These are phyloP conservation scores for Siphamia tubifer DNA, from an alignment of 2,113 vertebrate genomes.

Conservation along the genomic window DNA sequence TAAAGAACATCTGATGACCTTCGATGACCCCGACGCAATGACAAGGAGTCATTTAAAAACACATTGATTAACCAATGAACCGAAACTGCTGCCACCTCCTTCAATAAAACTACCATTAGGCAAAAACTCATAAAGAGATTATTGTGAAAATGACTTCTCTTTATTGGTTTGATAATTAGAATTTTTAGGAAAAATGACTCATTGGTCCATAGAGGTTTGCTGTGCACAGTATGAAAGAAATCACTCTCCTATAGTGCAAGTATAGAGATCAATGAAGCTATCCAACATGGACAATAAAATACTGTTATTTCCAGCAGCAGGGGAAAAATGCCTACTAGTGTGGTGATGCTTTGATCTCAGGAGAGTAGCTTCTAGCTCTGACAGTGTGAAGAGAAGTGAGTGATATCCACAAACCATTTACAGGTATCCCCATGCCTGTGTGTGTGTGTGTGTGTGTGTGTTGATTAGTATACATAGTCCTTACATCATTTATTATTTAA, in stretches of 20 bases:
- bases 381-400: conserved; percentile 15
- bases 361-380: conserved; percentile 33
- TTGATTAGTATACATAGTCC: too few relatives aligned
- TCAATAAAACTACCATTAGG: neutral
- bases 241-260: neutral
- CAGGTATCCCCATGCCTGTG: too few relatives aligned
- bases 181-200: conserved; percentile 1
- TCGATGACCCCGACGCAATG: neutral
- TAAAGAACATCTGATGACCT: neutral
- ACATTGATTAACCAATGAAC: neutral
- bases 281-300: conserved; percentile 36
- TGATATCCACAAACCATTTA: too few relatives aligned
- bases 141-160: neutral
- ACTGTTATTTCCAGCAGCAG: conserved; percentile 7
- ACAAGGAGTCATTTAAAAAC: neutral
- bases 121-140: neutral
- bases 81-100: neutral
- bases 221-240: conserved; percentile 13
- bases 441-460: too few relatives aligned
- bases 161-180: neutral
- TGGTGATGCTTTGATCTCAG: conserved; percentile 56
- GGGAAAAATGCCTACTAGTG: conserved; percentile 20
- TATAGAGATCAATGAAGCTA: conserved; percentile 28
- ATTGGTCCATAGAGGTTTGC: neutral
- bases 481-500: too few relatives aligned